Evolutionary conservation across 1,140 invertebrate species (phyloP), one percentile per base, ranked within the genome.

Genomic region (Dendroctonus valens): DNA sequence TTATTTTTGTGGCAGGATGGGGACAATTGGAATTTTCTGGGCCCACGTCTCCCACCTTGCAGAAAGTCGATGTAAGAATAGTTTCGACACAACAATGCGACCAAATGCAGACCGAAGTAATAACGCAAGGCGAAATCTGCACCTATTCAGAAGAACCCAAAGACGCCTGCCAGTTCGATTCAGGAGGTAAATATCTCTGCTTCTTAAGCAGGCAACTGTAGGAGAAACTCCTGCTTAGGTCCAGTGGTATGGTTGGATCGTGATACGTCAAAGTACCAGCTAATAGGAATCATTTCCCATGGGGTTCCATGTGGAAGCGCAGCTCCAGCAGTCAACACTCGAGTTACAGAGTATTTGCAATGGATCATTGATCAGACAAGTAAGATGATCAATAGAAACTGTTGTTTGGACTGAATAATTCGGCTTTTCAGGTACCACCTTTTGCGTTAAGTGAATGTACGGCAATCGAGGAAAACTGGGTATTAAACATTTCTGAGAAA

Each of bases 401-500:
- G n/a, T 44, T 44, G n/a, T 44, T n/a, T 8, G 7, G 42, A n/a
- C 42, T 44, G 8, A 6, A 15, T 51, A 51, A 51, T 51, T 51
- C 26, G 15, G 3, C 2, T 60, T 60, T 60, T 48, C 58, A 60
- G 58, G 38, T 49, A 49, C 26, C 6, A 46, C 12, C 12, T 60
- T 49, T 38, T 60, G 58, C 42, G 37, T 49, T 37, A 58, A 58
- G 40, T 65, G 41, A 58, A 14, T 46, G 9, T 5, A n/a, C n/a
- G n/a, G n/a, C n/a, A n/a, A n/a, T n/a, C n/a, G n/a, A n/a, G 65
- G 78, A 85, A 41, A 86, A 91, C 76, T 79, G 81, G 50, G 71
- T 86, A 8, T 62, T 94, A 0, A 86, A 90, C 73, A 84, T 94
- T 5, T 82, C 82, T 72, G 89, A 94, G n/a, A n/a, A n/a, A n/a